Percentiles rank a stretch among this genome's conserved stretches.
phyloP scores from a whole-genome alignment of 1,140 invertebrate genomes.

The Gonatopus flavifemur region DNA sequence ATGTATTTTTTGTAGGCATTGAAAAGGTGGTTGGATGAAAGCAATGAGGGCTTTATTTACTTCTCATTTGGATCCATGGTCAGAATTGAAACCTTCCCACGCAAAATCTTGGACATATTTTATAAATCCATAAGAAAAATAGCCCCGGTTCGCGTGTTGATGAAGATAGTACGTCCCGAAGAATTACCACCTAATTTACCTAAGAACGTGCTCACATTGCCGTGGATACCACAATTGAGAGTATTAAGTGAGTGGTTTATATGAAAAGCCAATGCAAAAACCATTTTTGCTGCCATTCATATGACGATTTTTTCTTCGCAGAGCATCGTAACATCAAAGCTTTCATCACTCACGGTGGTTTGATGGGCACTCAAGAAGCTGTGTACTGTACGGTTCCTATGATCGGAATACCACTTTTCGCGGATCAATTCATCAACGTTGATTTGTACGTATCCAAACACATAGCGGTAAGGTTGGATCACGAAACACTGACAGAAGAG shows the following conservation, averaged over 20 bases:
- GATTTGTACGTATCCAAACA: constrained; percentile 32
- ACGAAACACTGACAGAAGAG: constrained; percentile 35
- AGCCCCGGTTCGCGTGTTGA: constrained; percentile 31
- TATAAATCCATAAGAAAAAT: constrained; percentile 62
- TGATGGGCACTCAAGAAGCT: constrained; percentile 73
- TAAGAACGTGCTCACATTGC: constrained; percentile 15
- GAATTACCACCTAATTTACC: constrained; percentile 28
- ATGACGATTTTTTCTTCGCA: constrained; percentile 11
- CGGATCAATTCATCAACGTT: constrained; percentile 69
- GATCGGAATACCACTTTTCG: constrained; percentile 71
- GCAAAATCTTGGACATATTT: constrained; percentile 62
- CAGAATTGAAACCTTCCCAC: constrained; percentile 64
- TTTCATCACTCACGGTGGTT: constrained; percentile 75
- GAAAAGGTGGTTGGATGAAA: constrained; percentile 67
- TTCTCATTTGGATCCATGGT: constrained; percentile 74
- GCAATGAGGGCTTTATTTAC: constrained; percentile 69
- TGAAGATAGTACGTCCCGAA: constrained; percentile 32
- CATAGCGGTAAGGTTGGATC: constrained; percentile 40
- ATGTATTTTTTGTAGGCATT: constrained; percentile 61
- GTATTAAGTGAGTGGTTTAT: constrained; percentile 21
- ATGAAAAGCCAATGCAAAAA: too few relatives aligned
- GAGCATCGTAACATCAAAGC: constrained; percentile 54
- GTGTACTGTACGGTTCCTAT: constrained; percentile 74
- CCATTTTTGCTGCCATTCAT: not conserved
- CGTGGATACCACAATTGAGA: constrained; percentile 20